Percentiles rank a stretch among this genome's conserved stretches.
phyloP scores from a whole-genome alignment of 2,797 vertebrate genomes.

The Poecile montanus region DNA sequence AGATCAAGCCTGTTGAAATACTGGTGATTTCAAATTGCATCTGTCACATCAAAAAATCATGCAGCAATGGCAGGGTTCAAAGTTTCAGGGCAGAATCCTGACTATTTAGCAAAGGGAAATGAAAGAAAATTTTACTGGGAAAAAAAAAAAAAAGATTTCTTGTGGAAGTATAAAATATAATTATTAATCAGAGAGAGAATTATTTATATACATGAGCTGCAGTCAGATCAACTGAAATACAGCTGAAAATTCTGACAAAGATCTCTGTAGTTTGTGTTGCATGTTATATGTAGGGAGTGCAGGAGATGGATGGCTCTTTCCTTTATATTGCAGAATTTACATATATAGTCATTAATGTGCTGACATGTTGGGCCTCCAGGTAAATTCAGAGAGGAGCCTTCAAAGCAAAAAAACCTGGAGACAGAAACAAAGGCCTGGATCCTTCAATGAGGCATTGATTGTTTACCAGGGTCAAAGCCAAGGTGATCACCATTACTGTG shows the following conservation, averaged over 20 bases:
- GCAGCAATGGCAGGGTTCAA: neutral
- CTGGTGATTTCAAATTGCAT: neutral
- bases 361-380: neutral
- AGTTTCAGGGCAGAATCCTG: neutral
- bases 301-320: accelerated
- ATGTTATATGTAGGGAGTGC: neutral
- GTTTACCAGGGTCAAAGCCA: neutral
- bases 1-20: neutral
- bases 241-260: slow-evolving; percentile 38
- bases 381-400: slow-evolving; percentile 18
- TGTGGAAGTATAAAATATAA: neutral
- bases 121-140: neutral
- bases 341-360: neutral
- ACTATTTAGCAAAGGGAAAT: neutral
- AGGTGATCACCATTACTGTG: neutral
- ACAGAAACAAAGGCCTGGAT: neutral
- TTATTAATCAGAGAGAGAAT: neutral
- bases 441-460: neutral
- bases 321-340: neutral
- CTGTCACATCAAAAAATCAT: neutral
- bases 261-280: slow-evolving; percentile 18
- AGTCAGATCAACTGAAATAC: neutral
- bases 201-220: neutral
- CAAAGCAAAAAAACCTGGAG: neutral
- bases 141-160: neutral